These are phyloP conservation scores for Drosophila emarginata DNA, from an alignment of 2,888 invertebrate genomes.

Conservation along the genomic window DNA sequence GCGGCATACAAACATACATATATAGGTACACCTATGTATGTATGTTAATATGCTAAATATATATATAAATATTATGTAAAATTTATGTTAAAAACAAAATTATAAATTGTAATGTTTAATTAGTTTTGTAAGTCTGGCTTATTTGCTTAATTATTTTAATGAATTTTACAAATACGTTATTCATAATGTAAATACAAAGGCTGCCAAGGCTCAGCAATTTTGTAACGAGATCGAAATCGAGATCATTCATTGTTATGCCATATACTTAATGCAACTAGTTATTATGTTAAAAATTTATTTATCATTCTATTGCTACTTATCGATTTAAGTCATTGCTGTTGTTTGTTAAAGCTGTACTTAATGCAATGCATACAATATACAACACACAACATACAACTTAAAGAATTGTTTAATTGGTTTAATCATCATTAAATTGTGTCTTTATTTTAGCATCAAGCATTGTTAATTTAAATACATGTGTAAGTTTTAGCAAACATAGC, in stretches of 20 bases:
- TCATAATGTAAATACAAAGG: constrained; percentile 67
- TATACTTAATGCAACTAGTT: constrained; percentile 41
- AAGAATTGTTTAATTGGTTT: constrained; percentile 27
- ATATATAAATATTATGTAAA: constrained; percentile 59
- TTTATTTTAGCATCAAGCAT: constrained; percentile 64
- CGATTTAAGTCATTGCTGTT: constrained; percentile 63
- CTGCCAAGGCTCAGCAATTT: constrained; percentile 73
- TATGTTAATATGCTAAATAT: constrained; percentile 21
- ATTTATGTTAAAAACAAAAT: constrained; percentile 68
- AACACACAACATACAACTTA: not conserved
- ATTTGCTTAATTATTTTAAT: constrained; percentile 45
- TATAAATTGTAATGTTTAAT: constrained; percentile 63
- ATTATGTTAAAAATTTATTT: constrained; percentile 42
- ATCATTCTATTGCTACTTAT: constrained; percentile 40
- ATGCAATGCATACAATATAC: constrained; percentile 33
- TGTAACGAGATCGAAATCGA: constrained; percentile 53
- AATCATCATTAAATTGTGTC: constrained; percentile 46
- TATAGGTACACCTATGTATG: constrained; percentile 17
- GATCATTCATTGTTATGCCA: constrained; percentile 62
- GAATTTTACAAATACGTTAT: constrained; percentile 41
- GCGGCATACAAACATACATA: constrained; percentile 18
- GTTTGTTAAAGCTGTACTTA: constrained; percentile 75
- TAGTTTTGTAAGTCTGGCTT: constrained; percentile 62
- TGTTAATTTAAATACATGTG: constrained; percentile 75
- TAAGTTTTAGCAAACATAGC: constrained; percentile 56